These are phyloP conservation scores for Drosophila arizonae DNA, from an alignment of 1,140 invertebrate genomes.

Conservation along the genomic window DNA sequence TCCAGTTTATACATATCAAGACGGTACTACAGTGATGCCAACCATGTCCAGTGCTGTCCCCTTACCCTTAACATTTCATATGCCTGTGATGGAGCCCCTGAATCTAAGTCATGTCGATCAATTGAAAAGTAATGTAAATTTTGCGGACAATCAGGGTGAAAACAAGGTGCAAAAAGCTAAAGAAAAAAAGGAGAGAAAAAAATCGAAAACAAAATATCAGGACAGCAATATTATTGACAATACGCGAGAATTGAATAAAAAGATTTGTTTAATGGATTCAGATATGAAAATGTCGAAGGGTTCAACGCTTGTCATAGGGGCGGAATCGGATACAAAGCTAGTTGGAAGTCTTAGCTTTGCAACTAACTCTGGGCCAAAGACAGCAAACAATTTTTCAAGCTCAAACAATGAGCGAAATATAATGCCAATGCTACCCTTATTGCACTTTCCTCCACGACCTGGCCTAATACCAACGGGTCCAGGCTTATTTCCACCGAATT, in stretches of 20 bases:
- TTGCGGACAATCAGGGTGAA: neutral
- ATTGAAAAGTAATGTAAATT: neutral
- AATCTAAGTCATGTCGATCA: slow-evolving; percentile 45
- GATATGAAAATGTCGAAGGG: neutral
- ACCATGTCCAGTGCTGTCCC: no score
- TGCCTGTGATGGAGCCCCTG: slow-evolving; percentile 35
- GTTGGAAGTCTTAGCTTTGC: slow-evolving; percentile 7
- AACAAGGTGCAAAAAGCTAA: slow-evolving; percentile 29
- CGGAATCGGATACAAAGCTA: neutral
- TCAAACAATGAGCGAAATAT: slow-evolving; percentile 28
- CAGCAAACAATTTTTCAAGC: no score
- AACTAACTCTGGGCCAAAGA: neutral
- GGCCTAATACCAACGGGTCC: slow-evolving; percentile 87
- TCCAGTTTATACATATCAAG: no score
- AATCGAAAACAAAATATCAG: slow-evolving; percentile 40
- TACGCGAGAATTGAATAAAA: neutral
- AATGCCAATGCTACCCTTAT: slow-evolving; percentile 54
- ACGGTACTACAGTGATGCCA: no score
- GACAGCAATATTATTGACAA: neutral
- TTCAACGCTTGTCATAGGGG: neutral
- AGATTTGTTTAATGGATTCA: slow-evolving; percentile 6
- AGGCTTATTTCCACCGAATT: slow-evolving; percentile 82
- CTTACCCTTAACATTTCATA: neutral
- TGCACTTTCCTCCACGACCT: slow-evolving; percentile 85
- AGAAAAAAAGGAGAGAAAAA: slow-evolving; percentile 61